phyloP scores from a whole-genome alignment of 1,140 invertebrate genomes.

The Aphaenogaster ashmeadi region DNA sequence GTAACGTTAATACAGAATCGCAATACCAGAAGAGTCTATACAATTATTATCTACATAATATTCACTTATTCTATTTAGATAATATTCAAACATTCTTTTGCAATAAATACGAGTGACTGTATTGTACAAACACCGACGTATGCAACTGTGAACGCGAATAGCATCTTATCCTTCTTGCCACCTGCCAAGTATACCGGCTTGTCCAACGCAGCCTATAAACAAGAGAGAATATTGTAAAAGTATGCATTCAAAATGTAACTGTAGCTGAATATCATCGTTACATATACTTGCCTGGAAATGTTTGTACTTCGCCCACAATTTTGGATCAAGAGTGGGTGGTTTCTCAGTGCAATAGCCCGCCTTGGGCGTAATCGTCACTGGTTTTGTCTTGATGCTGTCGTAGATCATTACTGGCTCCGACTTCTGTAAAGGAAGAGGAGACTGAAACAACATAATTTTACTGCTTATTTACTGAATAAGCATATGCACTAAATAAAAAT shows the following conservation, averaged over 20 bases:
- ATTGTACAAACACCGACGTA: neutral
- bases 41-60: conserved; percentile 22
- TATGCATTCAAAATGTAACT: conserved; percentile 10
- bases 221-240: conserved; percentile 9
- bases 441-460: conserved; percentile 60
- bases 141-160: conserved; percentile 84
- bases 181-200: conserved; percentile 86
- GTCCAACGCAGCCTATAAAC: conserved; percentile 84
- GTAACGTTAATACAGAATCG: conserved; percentile 11
- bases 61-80: conserved; percentile 23
- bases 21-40: conserved; percentile 15
- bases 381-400: conserved; percentile 73
- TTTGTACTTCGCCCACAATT: conserved; percentile 51
- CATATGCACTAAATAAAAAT: conserved; percentile 20
- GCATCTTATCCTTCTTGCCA: conserved; percentile 85
- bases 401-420: conserved; percentile 76
- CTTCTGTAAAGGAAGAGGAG: conserved; percentile 69
- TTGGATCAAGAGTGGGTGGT: conserved; percentile 42
- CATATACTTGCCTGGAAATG: conserved; percentile 71
- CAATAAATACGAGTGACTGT: neutral
- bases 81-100: neutral
- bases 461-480: neutral
- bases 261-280: neutral
- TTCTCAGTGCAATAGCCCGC: neutral
- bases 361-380: neutral